Evolutionary conservation across 2,113 vertebrate species (phyloP).

Genomic region (Centropristis striata): DNA sequence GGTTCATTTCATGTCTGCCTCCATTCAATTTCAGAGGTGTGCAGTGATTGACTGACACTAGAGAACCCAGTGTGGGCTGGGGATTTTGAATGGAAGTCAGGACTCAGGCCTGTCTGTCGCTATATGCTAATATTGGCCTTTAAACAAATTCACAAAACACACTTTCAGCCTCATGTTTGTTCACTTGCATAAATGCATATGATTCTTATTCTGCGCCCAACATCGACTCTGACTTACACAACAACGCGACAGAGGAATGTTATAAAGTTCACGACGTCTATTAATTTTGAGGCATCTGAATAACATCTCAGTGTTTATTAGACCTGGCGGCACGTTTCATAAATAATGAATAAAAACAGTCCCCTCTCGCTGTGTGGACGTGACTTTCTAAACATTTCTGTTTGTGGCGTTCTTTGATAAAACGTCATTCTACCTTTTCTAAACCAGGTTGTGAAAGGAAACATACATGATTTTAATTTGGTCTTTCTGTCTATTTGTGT

Average conservation of each 20-base stretch:
- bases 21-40: slow-evolving; percentile 50
- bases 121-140: slow-evolving; percentile 88
- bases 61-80: slow-evolving; percentile 46
- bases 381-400: slow-evolving; percentile 53
- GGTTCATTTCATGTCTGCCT: slow-evolving; percentile 25
- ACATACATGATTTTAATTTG: slow-evolving; percentile 40
- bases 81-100: slow-evolving; percentile 76
- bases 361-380: slow-evolving; percentile 11
- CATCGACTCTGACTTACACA: slow-evolving; percentile 62
- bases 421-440: slow-evolving; percentile 46
- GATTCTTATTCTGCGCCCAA: slow-evolving; percentile 76
- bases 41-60: slow-evolving; percentile 69
- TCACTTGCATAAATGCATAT: slow-evolving; percentile 88
- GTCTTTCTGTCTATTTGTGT: slow-evolving; percentile 39
- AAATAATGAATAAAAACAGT: slow-evolving; percentile 57
- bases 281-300: slow-evolving; percentile 78
- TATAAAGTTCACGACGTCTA: slow-evolving; percentile 78
- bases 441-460: slow-evolving; percentile 25
- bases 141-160: slow-evolving; percentile 83
- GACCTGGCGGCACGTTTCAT: slow-evolving; percentile 42
- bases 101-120: slow-evolving; percentile 72
- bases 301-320: slow-evolving; percentile 69
- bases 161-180: slow-evolving; percentile 75
- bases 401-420: slow-evolving; percentile 39
- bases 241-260: slow-evolving; percentile 40